Evolutionary conservation across 2,113 vertebrate genomes (phyloP), one percentile per base, ranked within the genome.

Genomic region (Leptobrachium ailaonicum): DNA sequence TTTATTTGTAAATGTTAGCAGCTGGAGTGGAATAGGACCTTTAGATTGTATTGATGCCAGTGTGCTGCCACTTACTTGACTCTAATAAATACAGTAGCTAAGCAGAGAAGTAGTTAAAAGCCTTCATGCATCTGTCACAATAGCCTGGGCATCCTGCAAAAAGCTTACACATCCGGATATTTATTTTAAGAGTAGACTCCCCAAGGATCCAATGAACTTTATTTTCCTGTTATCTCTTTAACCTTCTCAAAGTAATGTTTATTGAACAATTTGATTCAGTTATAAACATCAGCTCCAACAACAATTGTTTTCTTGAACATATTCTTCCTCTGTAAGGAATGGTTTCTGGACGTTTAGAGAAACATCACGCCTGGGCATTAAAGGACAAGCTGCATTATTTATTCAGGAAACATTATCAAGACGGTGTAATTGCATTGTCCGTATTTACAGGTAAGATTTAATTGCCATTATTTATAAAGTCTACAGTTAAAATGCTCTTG

Each of bases 41-140:
- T 32, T 32, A 32, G 20, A 32, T 50, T 8, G 47, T 58, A 71
- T 40, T 41, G 56, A 78, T 78, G 42, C n/a, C 13, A 42, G 70
- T 71, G n/a, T 9, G 68, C 13, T 56, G 66, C 32, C 63, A 9
- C 50, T 32, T 77, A 45, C n/a, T 58, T 41, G 40, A 42, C 66
- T 13, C 13, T 40, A 41, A 66, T 58, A 4, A 50, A 5, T 50
- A 50, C 8, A 44, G 72, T 44, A 79, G 58, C 71, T 79, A 44
- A 45, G 6, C 9, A 43, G 67, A 32, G 6, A 42, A 66, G 41
- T 79, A 66, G 58, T 66, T 72, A 64, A 72, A 72, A 56, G 20
- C 0, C 14, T 78, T 2, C 60, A 73, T 60, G 32, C 10, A 32
- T 53, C 32, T 40, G 20, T 41, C 12, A 13, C 44, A 66, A 60